Evolutionary conservation across 2,888 invertebrate genomes (phyloP).

Genomic region (Hirtodrosophila confusa): DNA sequence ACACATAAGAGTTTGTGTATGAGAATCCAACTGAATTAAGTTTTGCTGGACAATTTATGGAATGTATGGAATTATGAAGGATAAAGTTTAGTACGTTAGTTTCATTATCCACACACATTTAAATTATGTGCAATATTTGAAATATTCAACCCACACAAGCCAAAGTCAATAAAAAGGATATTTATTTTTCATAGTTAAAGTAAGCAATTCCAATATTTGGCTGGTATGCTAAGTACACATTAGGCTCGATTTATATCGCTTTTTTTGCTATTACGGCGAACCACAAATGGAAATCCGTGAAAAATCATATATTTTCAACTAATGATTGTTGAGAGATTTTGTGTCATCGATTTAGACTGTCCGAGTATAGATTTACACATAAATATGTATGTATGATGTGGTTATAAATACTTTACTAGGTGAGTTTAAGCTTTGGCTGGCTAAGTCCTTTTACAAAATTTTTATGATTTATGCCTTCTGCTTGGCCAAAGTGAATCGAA

Average conservation of each 20-base stretch:
- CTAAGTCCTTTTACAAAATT: constrained; percentile 53
- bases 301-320: constrained; percentile 23
- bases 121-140: no score
- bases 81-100: no score
- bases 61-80: background rate
- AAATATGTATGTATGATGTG: background rate
- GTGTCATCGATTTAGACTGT: constrained; percentile 22
- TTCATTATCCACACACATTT: no score
- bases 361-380: constrained; percentile 16
- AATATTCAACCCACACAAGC: no score
- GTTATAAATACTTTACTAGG: constrained; percentile 32
- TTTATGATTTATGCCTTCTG: constrained; percentile 62
- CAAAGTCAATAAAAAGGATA: no score
- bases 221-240: constrained; percentile 2
- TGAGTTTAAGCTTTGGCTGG: constrained; percentile 38
- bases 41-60: constrained; percentile 17
- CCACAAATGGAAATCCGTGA: constrained; percentile 4
- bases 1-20: constrained; percentile 2
- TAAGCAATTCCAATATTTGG: no score
- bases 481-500: constrained; percentile 66
- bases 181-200: no score
- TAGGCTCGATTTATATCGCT: constrained; percentile 1
- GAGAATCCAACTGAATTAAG: constrained; percentile 18
- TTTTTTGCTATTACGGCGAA: constrained; percentile 8
- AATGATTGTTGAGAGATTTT: constrained; percentile 29